A percentile compares a stretch with the other conserved stretches of the same genome.
Conservation (phyloP, 2,888 invertebrate species). For the Caradrina kadenii region DNA sequence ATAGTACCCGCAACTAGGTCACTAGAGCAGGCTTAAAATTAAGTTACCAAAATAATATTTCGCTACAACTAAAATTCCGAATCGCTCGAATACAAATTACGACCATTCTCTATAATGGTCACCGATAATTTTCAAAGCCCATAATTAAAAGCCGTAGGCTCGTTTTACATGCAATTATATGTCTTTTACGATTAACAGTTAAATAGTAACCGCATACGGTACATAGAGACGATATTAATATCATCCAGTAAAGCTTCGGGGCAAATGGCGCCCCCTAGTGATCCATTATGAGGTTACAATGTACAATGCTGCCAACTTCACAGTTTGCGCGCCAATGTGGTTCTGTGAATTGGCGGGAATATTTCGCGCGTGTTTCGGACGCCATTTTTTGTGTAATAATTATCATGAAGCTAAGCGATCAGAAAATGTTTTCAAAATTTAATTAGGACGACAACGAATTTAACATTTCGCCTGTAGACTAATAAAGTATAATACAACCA, state of each 20-base stretch:
- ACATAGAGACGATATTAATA: slow-evolving; percentile 66
- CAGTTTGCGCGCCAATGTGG: slow-evolving; percentile 52
- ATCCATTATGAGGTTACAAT: slow-evolving; percentile 45
- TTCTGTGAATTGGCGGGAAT: slow-evolving; percentile 16
- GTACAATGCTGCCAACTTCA: slow-evolving; percentile 53
- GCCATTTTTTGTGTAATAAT: slow-evolving; percentile 10
- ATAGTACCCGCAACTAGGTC: background rate
- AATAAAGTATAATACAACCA: slow-evolving; percentile 8
- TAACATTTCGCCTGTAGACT: background rate
- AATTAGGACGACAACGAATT: background rate
- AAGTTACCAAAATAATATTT: background rate
- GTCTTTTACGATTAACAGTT: slow-evolving; percentile 70
- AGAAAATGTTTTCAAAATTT: background rate
- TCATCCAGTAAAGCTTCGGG: slow-evolving; percentile 61
- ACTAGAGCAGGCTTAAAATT: background rate
- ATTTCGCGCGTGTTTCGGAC: slow-evolving; percentile 16
- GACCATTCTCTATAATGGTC: slow-evolving; percentile 13
- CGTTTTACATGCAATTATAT: slow-evolving; percentile 60
- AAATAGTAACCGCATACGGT: slow-evolving; percentile 69
- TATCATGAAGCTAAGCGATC: background rate
- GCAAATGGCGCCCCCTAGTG: slow-evolving; percentile 65
- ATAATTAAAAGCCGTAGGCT: slow-evolving; percentile 53
- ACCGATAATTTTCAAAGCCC: slow-evolving; percentile 50
- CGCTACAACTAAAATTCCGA: slow-evolving; percentile 7
- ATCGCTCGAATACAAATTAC: slow-evolving; percentile 20